Evolutionary conservation across 2,797 vertebrate genomes (phyloP), one percentile per base, ranked within the genome.

Genomic region (Clarias pachynema): DNA sequence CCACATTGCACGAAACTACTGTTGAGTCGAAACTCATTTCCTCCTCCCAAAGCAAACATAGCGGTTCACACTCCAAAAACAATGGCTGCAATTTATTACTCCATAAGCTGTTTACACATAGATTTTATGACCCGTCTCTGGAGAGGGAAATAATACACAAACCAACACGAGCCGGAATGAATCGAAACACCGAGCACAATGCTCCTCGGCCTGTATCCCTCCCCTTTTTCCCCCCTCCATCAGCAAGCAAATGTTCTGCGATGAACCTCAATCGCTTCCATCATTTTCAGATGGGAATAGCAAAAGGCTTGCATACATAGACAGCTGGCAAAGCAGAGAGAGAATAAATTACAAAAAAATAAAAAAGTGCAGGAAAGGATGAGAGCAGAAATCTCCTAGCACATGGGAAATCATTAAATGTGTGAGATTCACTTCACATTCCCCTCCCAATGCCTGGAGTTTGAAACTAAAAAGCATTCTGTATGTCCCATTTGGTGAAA

Each of bases 91-190:
- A 91, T 89, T 92, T 90, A 92, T 86, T 56, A 86, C 89, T 77
- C 87, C 86, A 84, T 87, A 89, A 92, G 88, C 88, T 86, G 90
- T 91, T 90, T 89, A 91, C 91, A 91, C 89, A 89, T 78, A 87
- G 62, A 90, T 86, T 87, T 91, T 91, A 86, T 87, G 88, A 91
- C 91, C 63, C 49, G 86, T 91, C 91, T 90, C 86, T 7, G 59
- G 87, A 89, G 91, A 65, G 75, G 22, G 73, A 26, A 86, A 78
- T 60, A 37, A 87, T 80, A 82, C 70, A 62, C 70, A 65, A 85
- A 66, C 57, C 78, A 44, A 26, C 73, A 87, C 5, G n/a, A 49
- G 40, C 29, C 20, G 15, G 82, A 49, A 75, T 56, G 49, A 65
- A 66, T 37, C n/a, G 31, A 72, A 83, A 72, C 62, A 68, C 73